Base-by-base conservation (phyloP, 1,140 invertebrate genomes). In the Apis florea region DNA sequence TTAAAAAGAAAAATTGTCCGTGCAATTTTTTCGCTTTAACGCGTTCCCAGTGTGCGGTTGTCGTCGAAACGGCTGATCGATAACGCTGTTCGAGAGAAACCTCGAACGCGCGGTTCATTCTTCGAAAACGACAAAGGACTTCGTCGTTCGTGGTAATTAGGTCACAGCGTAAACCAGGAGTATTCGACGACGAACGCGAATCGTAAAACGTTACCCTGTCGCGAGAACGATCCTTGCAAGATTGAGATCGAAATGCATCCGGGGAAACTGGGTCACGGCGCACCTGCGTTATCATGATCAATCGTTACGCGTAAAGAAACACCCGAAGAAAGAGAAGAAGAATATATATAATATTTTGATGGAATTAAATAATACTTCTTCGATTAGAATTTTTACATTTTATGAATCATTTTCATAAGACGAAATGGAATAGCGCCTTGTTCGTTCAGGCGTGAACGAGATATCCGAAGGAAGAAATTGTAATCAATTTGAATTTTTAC, bases 111-210 rank as follows among this genome's bases (percentile, higher is more conserved):
- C 8, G 54, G 8, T 26, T 69, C 12, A 24, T 68, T 56, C 53
- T 53, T n/a, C 31, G 51, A 56, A 67, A 75, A 73, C 83, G 56
- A 59, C 67, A 64, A 58, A 70, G 64, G 61, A 76, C 78, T 40
- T 40, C 31, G 31, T 68, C 31, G 69, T 53, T 4, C 9, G 9
- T 15, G 51, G 49, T 47, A 76, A 76, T 76, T 76, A 10, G 61
- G 74, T 76, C 74, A 54, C 15, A 47, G 58, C 26, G 73, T 51
- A 26, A 74, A 61, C 31, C 26, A 13, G 9, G 54, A 4, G 17
- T 19, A 11, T 12, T 26, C 31, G n/a, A 15, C 4, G 51, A 8
- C 51, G 51, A 53, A 19, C 72, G n/a, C 10, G 61, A 24, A 19
- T 66, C 47, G 61, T 21, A 21, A 63, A 31, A 70, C 8, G n/a